phyloP scores from a whole-genome alignment of 2,888 invertebrate species.

The Thumatha senex region DNA sequence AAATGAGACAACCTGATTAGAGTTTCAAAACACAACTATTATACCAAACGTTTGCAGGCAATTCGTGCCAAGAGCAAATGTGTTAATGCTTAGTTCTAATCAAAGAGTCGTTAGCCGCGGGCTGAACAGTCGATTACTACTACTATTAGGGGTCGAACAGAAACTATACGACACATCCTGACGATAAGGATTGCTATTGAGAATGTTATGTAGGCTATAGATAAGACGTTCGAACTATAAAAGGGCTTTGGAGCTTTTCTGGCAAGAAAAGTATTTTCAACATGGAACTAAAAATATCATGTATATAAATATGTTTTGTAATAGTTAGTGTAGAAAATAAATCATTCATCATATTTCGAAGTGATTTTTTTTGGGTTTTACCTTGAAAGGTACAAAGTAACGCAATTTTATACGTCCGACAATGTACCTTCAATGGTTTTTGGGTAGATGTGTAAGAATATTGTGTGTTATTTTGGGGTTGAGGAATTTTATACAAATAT shows the following conservation, averaged over 20 bases:
- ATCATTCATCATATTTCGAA: too few species aligned
- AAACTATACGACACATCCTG: conserved; percentile 59
- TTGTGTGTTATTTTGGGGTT: too few species aligned
- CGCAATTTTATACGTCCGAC: too few species aligned
- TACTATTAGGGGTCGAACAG: conserved; percentile 59
- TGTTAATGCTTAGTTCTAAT: conserved; percentile 65
- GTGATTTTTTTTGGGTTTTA: too few species aligned
- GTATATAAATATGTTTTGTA: too few species aligned
- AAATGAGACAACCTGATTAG: conserved; percentile 25
- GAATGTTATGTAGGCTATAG: conserved; percentile 18
- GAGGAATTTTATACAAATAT: too few species aligned
- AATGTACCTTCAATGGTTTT: too few species aligned
- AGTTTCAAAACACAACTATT: conserved; percentile 26
- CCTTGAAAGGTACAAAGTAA: too few species aligned
- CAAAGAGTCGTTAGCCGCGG: conserved; percentile 68
- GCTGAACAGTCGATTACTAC: conserved; percentile 63
- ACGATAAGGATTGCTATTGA: conserved; percentile 43
- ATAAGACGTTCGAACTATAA: conserved; percentile 12
- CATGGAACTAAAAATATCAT: too few species aligned
- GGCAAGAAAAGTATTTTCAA: too few species aligned
- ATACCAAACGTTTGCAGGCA: conserved; percentile 29
- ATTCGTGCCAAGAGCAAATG: conserved; percentile 43
- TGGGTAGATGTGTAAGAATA: too few species aligned
- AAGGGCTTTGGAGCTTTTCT: conserved; percentile 4
- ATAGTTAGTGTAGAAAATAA: too few species aligned